Percentiles rank a stretch among this genome's conserved stretches.
These are phyloP conservation scores for Parus major DNA, from an alignment of 2,113 vertebrate genomes.

Conservation along the genomic window DNA sequence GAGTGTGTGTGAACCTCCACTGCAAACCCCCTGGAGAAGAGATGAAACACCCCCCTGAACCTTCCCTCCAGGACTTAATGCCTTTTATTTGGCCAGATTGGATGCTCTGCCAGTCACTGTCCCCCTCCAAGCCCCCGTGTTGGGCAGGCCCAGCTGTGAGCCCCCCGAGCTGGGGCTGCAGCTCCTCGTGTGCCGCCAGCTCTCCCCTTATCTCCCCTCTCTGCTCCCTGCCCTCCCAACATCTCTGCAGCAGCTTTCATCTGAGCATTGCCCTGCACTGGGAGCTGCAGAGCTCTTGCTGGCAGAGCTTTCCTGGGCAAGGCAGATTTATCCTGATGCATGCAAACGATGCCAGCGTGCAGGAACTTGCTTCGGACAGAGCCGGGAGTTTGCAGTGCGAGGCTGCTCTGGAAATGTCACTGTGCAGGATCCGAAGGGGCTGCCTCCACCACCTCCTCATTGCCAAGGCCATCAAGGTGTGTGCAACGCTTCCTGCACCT, in stretches of 20 bases:
- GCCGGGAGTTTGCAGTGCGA: neutral
- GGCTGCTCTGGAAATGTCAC: neutral
- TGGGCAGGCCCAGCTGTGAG: neutral
- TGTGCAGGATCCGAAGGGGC: neutral
- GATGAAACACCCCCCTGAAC: neutral
- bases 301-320: neutral
- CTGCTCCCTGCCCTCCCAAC: neutral
- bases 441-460: neutral
- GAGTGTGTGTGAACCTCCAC: neutral
- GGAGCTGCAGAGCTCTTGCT: neutral
- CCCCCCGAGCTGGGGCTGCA: neutral
- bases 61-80: neutral
- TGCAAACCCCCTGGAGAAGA: neutral
- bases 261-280: neutral
- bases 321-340: neutral
- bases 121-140: neutral
- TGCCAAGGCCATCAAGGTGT: neutral
- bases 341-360: neutral
- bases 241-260: neutral
- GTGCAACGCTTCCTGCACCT: neutral
- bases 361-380: neutral
- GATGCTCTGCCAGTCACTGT: neutral
- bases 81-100: neutral
- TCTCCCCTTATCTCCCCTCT: neutral
- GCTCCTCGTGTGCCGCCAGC: neutral